phyloP scores from a whole-genome alignment of 2,113 vertebrate genomes.

The Pagrus major region DNA sequence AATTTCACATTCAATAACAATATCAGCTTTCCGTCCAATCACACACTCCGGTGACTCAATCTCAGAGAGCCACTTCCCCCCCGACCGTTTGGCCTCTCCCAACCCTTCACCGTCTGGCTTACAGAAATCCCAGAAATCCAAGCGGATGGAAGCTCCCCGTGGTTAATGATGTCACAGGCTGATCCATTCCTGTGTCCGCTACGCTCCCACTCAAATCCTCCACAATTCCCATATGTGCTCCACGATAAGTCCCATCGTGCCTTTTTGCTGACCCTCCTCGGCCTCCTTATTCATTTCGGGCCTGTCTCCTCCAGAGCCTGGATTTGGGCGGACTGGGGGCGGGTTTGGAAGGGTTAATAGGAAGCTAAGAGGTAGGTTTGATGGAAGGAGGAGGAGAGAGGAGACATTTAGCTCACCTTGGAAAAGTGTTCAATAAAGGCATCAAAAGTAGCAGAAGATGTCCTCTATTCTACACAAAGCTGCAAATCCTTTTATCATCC shows the following conservation, averaged over 20 bases:
- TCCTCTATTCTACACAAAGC: conserved; percentile 46
- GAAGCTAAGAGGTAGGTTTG: conserved; percentile 65
- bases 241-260: conserved; percentile 83
- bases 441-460: conserved; percentile 34
- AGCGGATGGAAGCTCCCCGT: conserved; percentile 75
- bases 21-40: conserved; percentile 48
- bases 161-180: conserved; percentile 85
- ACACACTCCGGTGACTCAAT: not conserved
- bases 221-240: conserved; percentile 77
- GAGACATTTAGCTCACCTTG: conserved; percentile 50
- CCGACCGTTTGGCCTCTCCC: conserved; percentile 45
- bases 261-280: conserved; percentile 79
- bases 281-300: conserved; percentile 56
- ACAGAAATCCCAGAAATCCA: conserved; percentile 81
- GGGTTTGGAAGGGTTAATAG: conserved; percentile 75
- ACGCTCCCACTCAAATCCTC: conserved; percentile 77
- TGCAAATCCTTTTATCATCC: conserved; percentile 70
- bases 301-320: conserved; percentile 58
- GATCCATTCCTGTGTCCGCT: conserved; percentile 80
- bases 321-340: conserved; percentile 66
- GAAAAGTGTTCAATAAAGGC: conserved; percentile 44
- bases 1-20: conserved; percentile 57
- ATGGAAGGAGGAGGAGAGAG: conserved; percentile 40
- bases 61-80: conserved; percentile 15
- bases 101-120: conserved; percentile 70